phyloP scores from a whole-genome alignment of 1,140 invertebrate genomes.

The Lordiphosa collinella region DNA sequence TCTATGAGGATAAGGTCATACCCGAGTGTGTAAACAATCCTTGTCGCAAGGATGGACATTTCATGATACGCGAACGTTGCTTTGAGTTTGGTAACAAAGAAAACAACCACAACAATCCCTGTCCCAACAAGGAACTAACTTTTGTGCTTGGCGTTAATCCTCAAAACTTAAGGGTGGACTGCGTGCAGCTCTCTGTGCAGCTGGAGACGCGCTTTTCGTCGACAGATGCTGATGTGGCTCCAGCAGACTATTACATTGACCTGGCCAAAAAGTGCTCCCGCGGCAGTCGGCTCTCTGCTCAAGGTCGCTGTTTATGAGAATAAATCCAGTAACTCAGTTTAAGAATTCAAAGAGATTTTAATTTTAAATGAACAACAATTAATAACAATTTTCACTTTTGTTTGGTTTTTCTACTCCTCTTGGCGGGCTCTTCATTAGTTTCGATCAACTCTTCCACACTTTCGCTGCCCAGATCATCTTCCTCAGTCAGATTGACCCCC shows the following conservation, averaged over 20 bases:
- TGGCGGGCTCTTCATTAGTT: conserved; percentile 6
- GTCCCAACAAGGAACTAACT: conserved; percentile 78
- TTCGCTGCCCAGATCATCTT: conserved; percentile 58
- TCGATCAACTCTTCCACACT: conserved; percentile 43
- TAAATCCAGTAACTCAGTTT: background rate
- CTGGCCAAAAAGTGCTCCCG: conserved; percentile 57
- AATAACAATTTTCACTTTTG: conserved; percentile 25
- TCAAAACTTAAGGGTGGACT: conserved; percentile 79
- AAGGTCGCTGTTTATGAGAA: conserved; percentile 36
- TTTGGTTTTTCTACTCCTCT: conserved; percentile 29
- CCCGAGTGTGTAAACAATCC: conserved; percentile 83
- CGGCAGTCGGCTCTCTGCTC: conserved; percentile 43
- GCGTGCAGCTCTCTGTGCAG: conserved; percentile 73
- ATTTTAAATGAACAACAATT: conserved; percentile 9
- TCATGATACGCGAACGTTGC: conserved; percentile 81
- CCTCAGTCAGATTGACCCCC: conserved; percentile 51
- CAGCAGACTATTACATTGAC: conserved; percentile 53
- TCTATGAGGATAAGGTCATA: conserved; percentile 80
- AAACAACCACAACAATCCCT: conserved; percentile 37
- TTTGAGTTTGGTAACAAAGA: conserved; percentile 78
- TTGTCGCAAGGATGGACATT: conserved; percentile 81
- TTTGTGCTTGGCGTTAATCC: conserved; percentile 81
- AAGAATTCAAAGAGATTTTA: conserved; percentile 5
- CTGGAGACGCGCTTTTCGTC: conserved; percentile 56
- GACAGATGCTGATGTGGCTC: conserved; percentile 18